Evolutionary conservation across 1,140 invertebrate genomes (phyloP), one percentile per base, ranked within the genome.

Genomic region (Drosophila kurseongensis): DNA sequence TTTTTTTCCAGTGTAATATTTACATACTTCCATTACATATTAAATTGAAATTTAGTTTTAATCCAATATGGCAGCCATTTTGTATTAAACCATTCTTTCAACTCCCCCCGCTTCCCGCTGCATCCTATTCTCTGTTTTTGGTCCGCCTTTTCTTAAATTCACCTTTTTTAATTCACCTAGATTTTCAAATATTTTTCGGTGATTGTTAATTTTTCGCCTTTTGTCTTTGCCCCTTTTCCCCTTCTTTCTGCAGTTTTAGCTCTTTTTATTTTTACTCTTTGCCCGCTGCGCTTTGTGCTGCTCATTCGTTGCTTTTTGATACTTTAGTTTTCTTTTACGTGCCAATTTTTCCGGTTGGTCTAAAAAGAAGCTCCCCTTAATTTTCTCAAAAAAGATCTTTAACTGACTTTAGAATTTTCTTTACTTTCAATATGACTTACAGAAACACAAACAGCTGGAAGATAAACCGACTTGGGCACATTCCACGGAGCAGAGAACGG

Each of bases 31-130:
- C 47, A 68, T 79, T 85, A 88, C 62, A 79, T 80, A 78, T 84
- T 89, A 90, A 89, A 80, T 89, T 88, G 84, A 84, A 78, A 80
- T 84, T 84, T 90, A 90, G 85, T 90, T 90, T 89, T 90, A 90
- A 90, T 88, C 80, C 85, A 90, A 90, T 90, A 90, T 91, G 85
- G 85, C 85, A 85, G 85, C 85, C 86, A 90, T 90, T 89, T 89
- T 89, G 85, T 88, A 79, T 84, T 59, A 89, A 84, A 80, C 80
- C 80, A 82, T 76, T 78, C 84, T 89, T 80, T 82, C 52, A 68
- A 60, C 69, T 71, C 45, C 75, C 80, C 74, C 71, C 63, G 72
- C 78, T 73, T 35, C 74, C 72, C 61, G 44, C 48, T 80, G 45
- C 52, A 48, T 73, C 51, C 16, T 12, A 23, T 59, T 51, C 4